Evolutionary conservation across 2,888 invertebrate species (phyloP), one percentile per base, ranked within the genome.

Genomic region (Falcaria lacertinaria): DNA sequence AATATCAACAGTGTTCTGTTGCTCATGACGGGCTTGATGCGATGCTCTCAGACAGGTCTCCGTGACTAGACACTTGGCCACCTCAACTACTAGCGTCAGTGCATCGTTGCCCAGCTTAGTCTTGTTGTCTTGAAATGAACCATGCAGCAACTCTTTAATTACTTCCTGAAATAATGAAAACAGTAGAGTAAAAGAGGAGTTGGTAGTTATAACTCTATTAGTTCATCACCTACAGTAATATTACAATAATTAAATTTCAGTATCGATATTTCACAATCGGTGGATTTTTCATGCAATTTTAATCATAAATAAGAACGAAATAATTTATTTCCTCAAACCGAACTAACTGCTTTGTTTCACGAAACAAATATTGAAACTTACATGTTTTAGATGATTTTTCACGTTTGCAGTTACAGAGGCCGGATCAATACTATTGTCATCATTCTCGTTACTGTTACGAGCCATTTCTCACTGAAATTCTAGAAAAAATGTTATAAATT

Each of bases 101-200:
- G 90, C 84, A 52, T 91, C 91, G 46, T 91, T 90, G 6, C 83
- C 85, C 19, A 91, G 74, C 65, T 90, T 91, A 1, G 84, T 90
- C 66, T 91, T 91, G 51, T 88, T 79, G 60, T 91, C 90, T 64
- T 81, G 77, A 57, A 90, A 91, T 33, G 89, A 83, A 19, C 81
- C 79, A 57, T 90, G 87, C 2, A 91, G 55, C 4, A 88, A 73
- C 52, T 91, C 91, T 63, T 90, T 91, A 43, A 91, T 84, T 6
- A 90, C 69, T 50, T 90, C 90, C 91, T 91, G 52, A 35, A 48
- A 49, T 65, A 14, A 22, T 32, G 1, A 4, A n/a, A 6, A 19
- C n/a, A n/a, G n/a, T n/a, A n/a, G n/a, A n/a, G n/a, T n/a, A n/a
- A n/a, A n/a, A n/a, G n/a, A n/a, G n/a, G n/a, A n/a, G n/a, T n/a